These are phyloP conservation scores for Caenorhabditis tropicalis DNA, from an alignment of 1,140 invertebrate genomes.

Conservation along the genomic window DNA sequence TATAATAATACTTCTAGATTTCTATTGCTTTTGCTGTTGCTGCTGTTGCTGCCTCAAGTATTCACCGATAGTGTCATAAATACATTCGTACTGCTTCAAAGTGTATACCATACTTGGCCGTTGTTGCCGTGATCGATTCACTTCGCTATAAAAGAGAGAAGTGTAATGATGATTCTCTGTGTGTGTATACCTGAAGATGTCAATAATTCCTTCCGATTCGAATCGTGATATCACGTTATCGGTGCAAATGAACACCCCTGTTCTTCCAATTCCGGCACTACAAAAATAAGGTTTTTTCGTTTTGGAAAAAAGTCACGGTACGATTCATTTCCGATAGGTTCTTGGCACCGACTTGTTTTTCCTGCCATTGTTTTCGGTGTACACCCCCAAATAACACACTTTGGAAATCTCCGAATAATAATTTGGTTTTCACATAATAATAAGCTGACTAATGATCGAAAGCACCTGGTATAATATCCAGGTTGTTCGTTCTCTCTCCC, in stretches of 20 bases:
- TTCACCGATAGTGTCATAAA: slow-evolving; percentile 36
- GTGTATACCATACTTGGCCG: slow-evolving; percentile 45
- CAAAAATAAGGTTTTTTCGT: neutral
- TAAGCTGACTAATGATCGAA: too few relatives aligned
- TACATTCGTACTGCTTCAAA: slow-evolving; percentile 44
- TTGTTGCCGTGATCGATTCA: slow-evolving; percentile 36
- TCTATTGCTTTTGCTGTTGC: neutral
- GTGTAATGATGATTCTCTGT: neutral
- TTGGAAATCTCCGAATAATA: too few relatives aligned
- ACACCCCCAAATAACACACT: too few relatives aligned
- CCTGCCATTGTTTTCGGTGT: too few relatives aligned
- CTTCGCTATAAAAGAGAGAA: slow-evolving; percentile 20
- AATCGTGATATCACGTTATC: slow-evolving; percentile 10
- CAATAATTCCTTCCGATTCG: slow-evolving; percentile 41
- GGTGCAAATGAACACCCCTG: slow-evolving; percentile 33
- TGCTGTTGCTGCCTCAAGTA: slow-evolving; percentile 13
- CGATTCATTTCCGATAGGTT: too few relatives aligned
- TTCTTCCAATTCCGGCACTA: slow-evolving; percentile 43
- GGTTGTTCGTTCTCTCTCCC: too few relatives aligned
- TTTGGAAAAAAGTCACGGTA: too few relatives aligned
- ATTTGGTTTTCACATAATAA: too few relatives aligned
- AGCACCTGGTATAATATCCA: too few relatives aligned
- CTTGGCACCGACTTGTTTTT: too few relatives aligned
- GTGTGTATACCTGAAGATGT: slow-evolving; percentile 37
- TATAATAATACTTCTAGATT: neutral